Conservation (phyloP, 2,797 vertebrate genomes). For the Tokudaia tokunoshimensis region DNA sequence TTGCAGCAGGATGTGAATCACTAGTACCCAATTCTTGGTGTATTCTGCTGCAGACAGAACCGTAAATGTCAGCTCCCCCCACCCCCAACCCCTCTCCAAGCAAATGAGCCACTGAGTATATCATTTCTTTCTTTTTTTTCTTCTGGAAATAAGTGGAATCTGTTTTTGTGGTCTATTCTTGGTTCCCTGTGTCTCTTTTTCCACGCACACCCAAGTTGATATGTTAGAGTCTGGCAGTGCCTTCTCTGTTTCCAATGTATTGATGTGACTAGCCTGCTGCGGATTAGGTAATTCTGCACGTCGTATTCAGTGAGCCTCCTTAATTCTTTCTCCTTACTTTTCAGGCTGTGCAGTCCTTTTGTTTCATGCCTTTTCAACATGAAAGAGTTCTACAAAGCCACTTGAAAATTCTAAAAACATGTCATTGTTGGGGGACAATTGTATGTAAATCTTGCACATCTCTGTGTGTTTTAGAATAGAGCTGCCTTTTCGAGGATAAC, state of each 20-base stretch:
- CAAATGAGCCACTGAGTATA: neutral
- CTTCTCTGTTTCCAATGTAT: neutral
- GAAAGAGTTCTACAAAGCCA: conserved; percentile 30
- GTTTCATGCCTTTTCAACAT: neutral
- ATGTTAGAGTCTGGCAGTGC: neutral
- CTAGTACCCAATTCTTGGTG: conserved; percentile 58
- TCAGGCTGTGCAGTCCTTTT: neutral
- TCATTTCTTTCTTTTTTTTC: conserved; percentile 51
- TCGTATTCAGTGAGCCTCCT: neutral
- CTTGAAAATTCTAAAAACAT: conserved; percentile 2
- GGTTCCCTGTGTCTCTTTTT: neutral
- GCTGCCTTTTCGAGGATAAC: neutral
- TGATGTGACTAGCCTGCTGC: neutral
- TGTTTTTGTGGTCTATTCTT: conserved; percentile 29
- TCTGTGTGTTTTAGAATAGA: neutral
- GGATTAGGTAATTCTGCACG: neutral
- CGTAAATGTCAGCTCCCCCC: conserved; percentile 47
- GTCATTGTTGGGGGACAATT: neutral
- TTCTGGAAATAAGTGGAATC: conserved; percentile 22
- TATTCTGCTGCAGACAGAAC: conserved; percentile 58
- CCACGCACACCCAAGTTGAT: neutral
- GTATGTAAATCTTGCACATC: neutral
- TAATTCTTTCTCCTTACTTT: neutral
- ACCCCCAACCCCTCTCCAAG: neutral
- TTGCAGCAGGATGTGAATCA: conserved; percentile 70